These are phyloP conservation scores for Chloebia gouldiae DNA, from an alignment of 2,113 vertebrate species.

Conservation along the genomic window DNA sequence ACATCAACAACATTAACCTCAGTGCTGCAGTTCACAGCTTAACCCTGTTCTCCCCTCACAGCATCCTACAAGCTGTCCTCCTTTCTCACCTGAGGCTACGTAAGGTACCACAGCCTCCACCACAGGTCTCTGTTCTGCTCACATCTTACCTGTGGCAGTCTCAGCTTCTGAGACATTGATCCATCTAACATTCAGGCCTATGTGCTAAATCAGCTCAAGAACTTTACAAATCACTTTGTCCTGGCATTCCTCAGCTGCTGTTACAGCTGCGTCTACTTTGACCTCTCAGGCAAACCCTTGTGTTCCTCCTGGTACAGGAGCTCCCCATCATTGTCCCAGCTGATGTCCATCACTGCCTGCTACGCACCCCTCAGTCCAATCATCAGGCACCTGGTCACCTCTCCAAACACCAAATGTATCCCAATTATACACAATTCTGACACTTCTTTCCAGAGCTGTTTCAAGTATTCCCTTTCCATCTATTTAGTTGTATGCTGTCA, in stretches of 20 bases:
- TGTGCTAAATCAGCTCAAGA: not conserved
- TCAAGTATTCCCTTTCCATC: not conserved
- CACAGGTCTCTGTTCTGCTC: accelerated
- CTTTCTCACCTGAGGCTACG: not conserved
- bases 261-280: accelerated
- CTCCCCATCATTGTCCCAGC: not conserved
- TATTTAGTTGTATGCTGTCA: not conserved
- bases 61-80: not conserved
- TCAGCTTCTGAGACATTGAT: not conserved
- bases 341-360: accelerated
- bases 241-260: not conserved
- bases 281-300: not conserved
- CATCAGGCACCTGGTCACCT: not conserved
- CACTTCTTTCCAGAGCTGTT: not conserved
- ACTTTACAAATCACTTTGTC: not conserved
- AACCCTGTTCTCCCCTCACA: not conserved
- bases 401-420: not conserved
- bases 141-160: accelerated
- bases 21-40: not conserved
- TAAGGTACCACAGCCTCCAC: not conserved
- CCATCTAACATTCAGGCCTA: not conserved
- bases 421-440: not conserved
- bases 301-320: not conserved
- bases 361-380: accelerated
- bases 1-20: not conserved